Base-by-base conservation (phyloP, 2,113 vertebrate species). In the Indicator indicator region DNA sequence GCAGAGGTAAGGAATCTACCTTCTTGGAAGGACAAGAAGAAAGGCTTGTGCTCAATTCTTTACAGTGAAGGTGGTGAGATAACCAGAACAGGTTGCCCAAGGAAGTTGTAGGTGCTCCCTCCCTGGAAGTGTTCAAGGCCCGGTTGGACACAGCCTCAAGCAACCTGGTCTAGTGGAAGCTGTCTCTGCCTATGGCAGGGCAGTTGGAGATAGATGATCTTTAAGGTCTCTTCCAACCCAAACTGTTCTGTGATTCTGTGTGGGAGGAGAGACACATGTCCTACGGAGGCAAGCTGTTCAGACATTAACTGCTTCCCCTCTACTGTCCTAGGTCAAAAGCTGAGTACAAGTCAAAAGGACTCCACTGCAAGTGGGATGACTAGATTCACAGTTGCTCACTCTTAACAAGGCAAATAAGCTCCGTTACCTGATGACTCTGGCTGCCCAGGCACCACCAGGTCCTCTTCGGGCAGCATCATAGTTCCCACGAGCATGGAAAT, bases 401-500 rank as follows among this genome's bases (percentile, higher is more conserved):
- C 16, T 16, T 62, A 33, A 71, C 40, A 40, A 84, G 32, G 9
- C 63, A 50, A 33, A 55, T 16, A 38, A 0, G 0, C 21, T 50
- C 38, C n/a, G 0, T 91, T 95, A 97, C 96, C 96, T 97, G 79
- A 97, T 75, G 71, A 95, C 74, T 72, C 0, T 40, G 0, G 96
- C 95, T 86, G 91, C 91, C 96, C 96, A 97, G 19, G 59, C 93
- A 44, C 96, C 94, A 0, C 96, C 96, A 32, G 94, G 88, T 63
- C 96, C 96, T 80, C 95, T 88, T 63, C 0, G 77, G 36, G 96
- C 96, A 60, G 96, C 97, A 3, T 97, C 96, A 0, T 96, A 94
- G 72, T 97, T 97, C 46, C 96, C 95, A 40, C 96, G 95, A 75
- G 96, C 96, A 3, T 97, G 96, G 84, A 97, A 97, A 28, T 96